Evolutionary conservation across 2,888 invertebrate species (phyloP).

Genomic region (Netelia melanura): DNA sequence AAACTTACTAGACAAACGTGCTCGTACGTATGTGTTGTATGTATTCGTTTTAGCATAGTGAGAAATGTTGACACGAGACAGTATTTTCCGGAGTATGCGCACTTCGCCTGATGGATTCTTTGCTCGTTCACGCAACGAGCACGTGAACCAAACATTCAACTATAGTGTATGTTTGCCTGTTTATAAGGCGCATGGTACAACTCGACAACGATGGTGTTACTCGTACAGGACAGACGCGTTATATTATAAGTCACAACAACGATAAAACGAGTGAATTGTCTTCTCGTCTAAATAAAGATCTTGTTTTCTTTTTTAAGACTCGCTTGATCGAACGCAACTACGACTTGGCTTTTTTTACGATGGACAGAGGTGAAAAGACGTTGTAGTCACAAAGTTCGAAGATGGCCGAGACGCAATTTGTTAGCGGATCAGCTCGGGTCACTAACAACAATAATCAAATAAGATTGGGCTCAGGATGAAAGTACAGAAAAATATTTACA

Average conservation of each 20-base stretch:
- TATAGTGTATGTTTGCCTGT: slow-evolving; percentile 5
- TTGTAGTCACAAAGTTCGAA: slow-evolving; percentile 6
- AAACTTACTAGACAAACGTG: neutral
- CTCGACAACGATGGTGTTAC: neutral
- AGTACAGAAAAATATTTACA: neutral
- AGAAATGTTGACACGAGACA: slow-evolving; percentile 20
- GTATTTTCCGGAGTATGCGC: slow-evolving; percentile 30
- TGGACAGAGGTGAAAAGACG: neutral
- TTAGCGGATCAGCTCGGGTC: neutral
- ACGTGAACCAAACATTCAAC: slow-evolving; percentile 46
- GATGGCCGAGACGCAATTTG: neutral
- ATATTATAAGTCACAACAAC: neutral
- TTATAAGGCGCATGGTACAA: neutral
- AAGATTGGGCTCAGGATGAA: neutral
- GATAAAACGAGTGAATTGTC: slow-evolving; percentile 35
- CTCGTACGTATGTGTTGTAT: neutral
- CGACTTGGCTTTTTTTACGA: neutral
- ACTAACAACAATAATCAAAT: neutral
- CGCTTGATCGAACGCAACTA: neutral
- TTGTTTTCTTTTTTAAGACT: neutral
- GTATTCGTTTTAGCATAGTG: neutral
- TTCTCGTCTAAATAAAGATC: neutral
- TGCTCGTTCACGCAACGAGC: slow-evolving; percentile 46
- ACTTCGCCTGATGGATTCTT: slow-evolving; percentile 34
- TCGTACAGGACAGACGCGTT: neutral